Evolutionary conservation across 2,888 invertebrate genomes (phyloP), one percentile per base, ranked within the genome.

Genomic region (Cephalotes varians): DNA sequence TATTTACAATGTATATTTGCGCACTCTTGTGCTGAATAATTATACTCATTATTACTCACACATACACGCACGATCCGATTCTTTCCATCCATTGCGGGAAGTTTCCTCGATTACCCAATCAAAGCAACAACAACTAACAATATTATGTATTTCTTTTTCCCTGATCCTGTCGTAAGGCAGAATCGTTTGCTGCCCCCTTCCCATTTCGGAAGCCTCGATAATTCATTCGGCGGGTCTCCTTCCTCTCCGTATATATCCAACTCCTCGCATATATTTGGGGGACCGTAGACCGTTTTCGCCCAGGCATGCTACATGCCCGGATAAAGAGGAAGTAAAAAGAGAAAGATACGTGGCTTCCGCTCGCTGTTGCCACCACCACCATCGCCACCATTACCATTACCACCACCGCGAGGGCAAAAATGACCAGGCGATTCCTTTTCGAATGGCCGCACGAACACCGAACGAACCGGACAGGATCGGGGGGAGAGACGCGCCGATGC

Each of bases 211-310:
- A 88, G 86, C 79, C 84, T 87, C 90, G 90, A 90, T 90, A 90
- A 90, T 90, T 90, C 87, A 90, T 90, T 90, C 80, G 81, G 83
- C 72, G 87, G 86, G 83, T 90, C 74, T 64, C 58, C 79, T 64
- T 37, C 18, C 31, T 25, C 12, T 12, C 54, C 54, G 15, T 81
- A n/a, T n/a, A n/a, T n/a, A n/a, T n/a, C n/a, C 15, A 12, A 9
- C 9, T 44, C n/a, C 37, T 37, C 18, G 7, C 81, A 44, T 60
- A 69, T 69, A 77, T 77, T 54, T 51, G 25, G n/a, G 28, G 80
- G 85, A 90, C 90, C 89, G 89, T 89, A 89, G 90, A 90, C 87
- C 89, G 90, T 90, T 90, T 90, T 89, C 89, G 90, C 88, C 84
- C 81, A 84, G 76, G 81, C 76, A 83, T 72, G 62, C 49, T 54